Evolutionary conservation across 2,113 vertebrate species (phyloP), one percentile per base, ranked within the genome.

Genomic region (Xiphias gladius): DNA sequence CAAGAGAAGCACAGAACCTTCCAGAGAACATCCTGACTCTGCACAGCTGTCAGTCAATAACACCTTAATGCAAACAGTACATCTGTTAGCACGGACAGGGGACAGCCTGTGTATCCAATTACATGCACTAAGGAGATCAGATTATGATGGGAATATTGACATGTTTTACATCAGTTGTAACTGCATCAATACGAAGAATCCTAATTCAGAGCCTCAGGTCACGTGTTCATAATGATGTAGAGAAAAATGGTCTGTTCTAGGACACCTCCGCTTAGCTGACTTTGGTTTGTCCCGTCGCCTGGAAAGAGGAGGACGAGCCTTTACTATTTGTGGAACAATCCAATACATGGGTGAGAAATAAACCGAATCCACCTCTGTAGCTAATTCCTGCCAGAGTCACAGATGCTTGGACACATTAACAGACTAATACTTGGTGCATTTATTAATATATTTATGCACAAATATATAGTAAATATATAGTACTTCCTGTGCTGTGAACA

Each of bases 241-340:
- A 59, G 3, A 16, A 79, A n/a, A 81, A 90, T 89, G 59, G 67
- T 89, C 12, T 91, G 35, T 92, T 86, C 62, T 79, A 99, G 98
- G 98, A 30, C 97, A 99, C 90, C 94, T 99, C 85, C 97, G 97
- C 66, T 93, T 99, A 89, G 96, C 98, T 1, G 98, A 99, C 85
- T 99, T 99, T 0, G 98, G 98, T 83, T 94, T 99, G 85, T 97
- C 97, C 50, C 95, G 96, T 22, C 96, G 97, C 69, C 92, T 99
- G 76, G 91, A 93, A 84, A 95, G 94, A 84, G 98, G 97, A 0
- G 95, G 96, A 57, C 90, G 94, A 86, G 96, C 97, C n/a, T 96
- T 96, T 88, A 99, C 98, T 10, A 98, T 98, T 78, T 99, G 97
- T 48, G 98, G 97, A 69, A 99, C 97, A 65, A 96, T 99, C 82